Conservation (phyloP, 2,888 invertebrate species). For the Drosophila robusta region DNA sequence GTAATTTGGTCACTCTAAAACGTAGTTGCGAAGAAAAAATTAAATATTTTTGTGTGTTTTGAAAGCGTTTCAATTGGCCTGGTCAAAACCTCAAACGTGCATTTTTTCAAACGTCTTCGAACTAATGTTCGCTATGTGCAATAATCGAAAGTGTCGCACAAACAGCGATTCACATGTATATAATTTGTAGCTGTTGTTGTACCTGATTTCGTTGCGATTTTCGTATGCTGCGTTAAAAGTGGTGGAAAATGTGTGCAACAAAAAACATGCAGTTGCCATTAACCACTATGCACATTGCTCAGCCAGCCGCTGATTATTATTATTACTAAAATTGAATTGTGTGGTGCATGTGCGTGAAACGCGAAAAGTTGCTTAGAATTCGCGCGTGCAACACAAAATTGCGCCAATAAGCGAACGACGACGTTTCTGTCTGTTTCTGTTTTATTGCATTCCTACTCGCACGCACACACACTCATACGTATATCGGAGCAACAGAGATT, state of each 20-base stretch:
- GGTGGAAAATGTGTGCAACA: slow-evolving; percentile 74
- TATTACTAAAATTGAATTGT: slow-evolving; percentile 6
- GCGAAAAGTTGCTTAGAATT: slow-evolving; percentile 37
- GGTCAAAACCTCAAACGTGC: slow-evolving; percentile 26
- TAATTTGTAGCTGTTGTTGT: slow-evolving; percentile 63
- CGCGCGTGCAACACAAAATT: slow-evolving; percentile 74
- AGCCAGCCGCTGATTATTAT: slow-evolving; percentile 27
- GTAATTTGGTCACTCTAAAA: slow-evolving; percentile 61
- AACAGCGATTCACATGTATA: slow-evolving; percentile 45
- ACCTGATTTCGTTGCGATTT: slow-evolving; percentile 64
- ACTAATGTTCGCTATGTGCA: slow-evolving; percentile 32
- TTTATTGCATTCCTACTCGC: slow-evolving; percentile 76
- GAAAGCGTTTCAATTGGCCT: slow-evolving; percentile 32
- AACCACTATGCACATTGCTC: slow-evolving; percentile 34
- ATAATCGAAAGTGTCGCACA: slow-evolving; percentile 12
- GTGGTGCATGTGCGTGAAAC: slow-evolving; percentile 23
- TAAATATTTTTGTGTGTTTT: slow-evolving; percentile 62
- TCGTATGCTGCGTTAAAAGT: slow-evolving; percentile 71
- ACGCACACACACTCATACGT: slow-evolving; percentile 44
- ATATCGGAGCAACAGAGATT: slow-evolving; percentile 55
- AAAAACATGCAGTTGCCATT: slow-evolving; percentile 55
- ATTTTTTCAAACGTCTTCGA: slow-evolving; percentile 7
- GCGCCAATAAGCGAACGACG: slow-evolving; percentile 79
- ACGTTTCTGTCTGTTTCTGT: slow-evolving; percentile 67
- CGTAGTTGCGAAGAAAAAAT: slow-evolving; percentile 59